Conservation (phyloP, 2,113 vertebrate genomes). For the Phyllostomus discolor region DNA sequence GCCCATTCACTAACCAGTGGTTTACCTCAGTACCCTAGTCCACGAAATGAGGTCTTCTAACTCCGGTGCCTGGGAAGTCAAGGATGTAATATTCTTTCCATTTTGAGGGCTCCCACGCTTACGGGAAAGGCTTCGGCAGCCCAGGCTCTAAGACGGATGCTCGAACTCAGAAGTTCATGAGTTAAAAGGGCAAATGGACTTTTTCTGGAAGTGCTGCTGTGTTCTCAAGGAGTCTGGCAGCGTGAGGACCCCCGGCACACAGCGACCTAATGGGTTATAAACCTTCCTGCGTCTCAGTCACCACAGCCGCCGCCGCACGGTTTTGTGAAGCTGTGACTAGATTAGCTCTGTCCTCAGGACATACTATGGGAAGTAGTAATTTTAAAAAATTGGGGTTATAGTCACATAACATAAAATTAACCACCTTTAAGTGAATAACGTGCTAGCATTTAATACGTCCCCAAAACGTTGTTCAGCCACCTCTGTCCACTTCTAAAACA, state of each 20-base stretch:
- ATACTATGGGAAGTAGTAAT: background rate
- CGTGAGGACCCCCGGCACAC: background rate
- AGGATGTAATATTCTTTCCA: background rate
- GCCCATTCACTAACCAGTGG: background rate
- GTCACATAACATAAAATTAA: background rate
- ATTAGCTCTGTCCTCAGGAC: background rate
- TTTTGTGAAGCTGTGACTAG: background rate
- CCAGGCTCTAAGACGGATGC: background rate
- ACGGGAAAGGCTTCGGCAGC: background rate
- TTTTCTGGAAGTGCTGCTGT: background rate
- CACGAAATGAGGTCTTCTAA: background rate
- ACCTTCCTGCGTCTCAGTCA: background rate
- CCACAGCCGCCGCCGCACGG: no score
- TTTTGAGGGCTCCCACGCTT: background rate
- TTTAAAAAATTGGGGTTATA: background rate
- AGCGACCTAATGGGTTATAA: background rate
- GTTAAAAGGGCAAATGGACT: background rate
- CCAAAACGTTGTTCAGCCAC: fast-evolving
- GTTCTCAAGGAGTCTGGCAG: background rate
- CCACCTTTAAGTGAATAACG: background rate
- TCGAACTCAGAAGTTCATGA: background rate
- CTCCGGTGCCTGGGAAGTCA: background rate
- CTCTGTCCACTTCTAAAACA: background rate
- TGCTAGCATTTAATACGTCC: fast-evolving
- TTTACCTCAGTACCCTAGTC: background rate